Evolutionary conservation across 2,797 vertebrate genomes (phyloP), one percentile per base, ranked within the genome.

Genomic region (Lates japonicus): DNA sequence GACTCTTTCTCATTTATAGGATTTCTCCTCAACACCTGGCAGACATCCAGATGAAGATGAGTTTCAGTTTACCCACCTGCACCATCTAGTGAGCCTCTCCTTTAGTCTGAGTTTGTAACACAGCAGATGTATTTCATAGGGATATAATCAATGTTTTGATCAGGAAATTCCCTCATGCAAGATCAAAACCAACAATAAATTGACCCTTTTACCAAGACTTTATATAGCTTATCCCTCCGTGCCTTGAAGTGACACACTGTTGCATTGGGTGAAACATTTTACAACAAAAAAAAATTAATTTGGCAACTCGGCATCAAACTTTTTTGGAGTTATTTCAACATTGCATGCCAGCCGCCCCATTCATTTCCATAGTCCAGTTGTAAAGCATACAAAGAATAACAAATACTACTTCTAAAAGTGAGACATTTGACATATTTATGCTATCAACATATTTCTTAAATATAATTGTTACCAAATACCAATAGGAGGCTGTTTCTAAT

Each of bases 1-100:
- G 35, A 72, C 64, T 82, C 59, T 19, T 37, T 62, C 37, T 70
- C 61, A 80, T 83, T 68, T 79, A 52, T 68, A 76, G 42, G 74
- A 70, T 71, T 74, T 74, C 35, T 70, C 41, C 33, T 73, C 51
- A 60, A 58, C 65, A 49, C 31, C 31, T 78, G 60, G 66, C 74
- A 77, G 69, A 41, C 57, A 44, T 74, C 77, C 71, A 74, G 44
- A 29, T 57, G 8, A 54, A 44, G 67, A 59, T 61, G 49, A 63
- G 41, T 46, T 39, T 62, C 63, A 79, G 13, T 65, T 69, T 48
- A n/a, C 48, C 39, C 67, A 54, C 76, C 57, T 73, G 66, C 76
- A 62, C n/a, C 80, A 29, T 46, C 66, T 62, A 41, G 16, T 58
- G 41, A 72, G 62, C 74, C 31, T 19, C 5, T 14, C 22, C 35